These are phyloP conservation scores for Xylota sylvarum DNA, from an alignment of 2,888 invertebrate species.

Conservation along the genomic window DNA sequence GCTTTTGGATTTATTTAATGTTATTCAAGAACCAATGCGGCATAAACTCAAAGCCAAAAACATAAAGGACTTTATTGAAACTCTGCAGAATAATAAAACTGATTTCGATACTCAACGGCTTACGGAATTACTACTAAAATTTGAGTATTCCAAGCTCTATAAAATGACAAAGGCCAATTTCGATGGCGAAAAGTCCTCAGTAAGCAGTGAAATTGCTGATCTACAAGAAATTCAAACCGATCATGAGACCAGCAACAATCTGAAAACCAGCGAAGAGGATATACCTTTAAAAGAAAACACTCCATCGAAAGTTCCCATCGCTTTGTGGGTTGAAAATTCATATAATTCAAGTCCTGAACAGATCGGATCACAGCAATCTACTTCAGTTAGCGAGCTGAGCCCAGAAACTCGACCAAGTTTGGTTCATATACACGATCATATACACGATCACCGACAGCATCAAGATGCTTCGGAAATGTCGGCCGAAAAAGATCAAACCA, in stretches of 20 bases:
- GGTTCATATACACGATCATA: conserved; percentile 4
- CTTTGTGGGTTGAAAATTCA: conserved; percentile 40
- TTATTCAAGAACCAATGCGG: conserved; percentile 78
- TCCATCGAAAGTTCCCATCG: conserved; percentile 7
- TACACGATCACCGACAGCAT: conserved; percentile 10
- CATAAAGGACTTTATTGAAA: conserved; percentile 83
- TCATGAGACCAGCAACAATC: neutral
- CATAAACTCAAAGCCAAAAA: conserved; percentile 81
- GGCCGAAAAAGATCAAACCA: neutral
- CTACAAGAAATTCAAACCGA: neutral
- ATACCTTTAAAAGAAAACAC: conserved; percentile 7
- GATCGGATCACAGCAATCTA: neutral
- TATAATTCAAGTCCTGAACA: conserved; percentile 3
- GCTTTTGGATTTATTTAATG: conserved; percentile 80
- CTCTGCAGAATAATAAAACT: conserved; percentile 81
- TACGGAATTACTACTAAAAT: conserved; percentile 81
- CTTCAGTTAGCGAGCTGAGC: neutral
- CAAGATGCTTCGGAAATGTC: neutral
- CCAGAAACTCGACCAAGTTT: neutral
- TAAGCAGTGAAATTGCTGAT: conserved; percentile 1
- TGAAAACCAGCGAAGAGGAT: neutral
- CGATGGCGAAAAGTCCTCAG: neutral
- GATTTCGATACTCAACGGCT: conserved; percentile 81
- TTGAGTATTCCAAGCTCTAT: conserved; percentile 78
- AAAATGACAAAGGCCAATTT: neutral